A percentile compares a stretch with the other conserved stretches of the same genome.
Evolutionary conservation across 2,888 invertebrate genomes (phyloP).

Genomic region (Rhynchonema sp.): DNA sequence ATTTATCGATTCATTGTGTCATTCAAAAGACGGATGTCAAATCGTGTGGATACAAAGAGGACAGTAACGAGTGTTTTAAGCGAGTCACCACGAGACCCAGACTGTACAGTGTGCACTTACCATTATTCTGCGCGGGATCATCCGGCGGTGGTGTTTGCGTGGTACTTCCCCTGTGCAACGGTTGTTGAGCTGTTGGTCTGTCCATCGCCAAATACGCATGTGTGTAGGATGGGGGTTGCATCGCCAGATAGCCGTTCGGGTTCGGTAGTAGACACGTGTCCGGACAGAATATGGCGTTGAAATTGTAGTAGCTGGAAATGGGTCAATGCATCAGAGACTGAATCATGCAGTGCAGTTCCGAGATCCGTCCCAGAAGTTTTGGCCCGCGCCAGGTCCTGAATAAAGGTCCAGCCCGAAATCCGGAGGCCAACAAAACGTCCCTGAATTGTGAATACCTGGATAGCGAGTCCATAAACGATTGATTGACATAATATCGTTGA

Average conservation of each 20-base stretch:
- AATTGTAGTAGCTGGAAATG: not conserved
- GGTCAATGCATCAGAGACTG: too few species aligned
- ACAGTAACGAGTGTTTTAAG: too few species aligned
- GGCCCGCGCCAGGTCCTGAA: not conserved
- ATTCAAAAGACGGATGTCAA: too few species aligned
- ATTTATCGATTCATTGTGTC: too few species aligned
- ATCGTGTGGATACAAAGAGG: too few species aligned
- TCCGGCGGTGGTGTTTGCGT: not conserved
- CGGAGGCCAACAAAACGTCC: not conserved
- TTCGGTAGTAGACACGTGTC: not conserved
- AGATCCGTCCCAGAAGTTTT: not conserved
- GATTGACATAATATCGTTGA: not conserved
- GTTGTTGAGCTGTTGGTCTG: not conserved
- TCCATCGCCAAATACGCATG: not conserved
- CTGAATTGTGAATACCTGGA: too few species aligned
- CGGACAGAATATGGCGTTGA: not conserved
- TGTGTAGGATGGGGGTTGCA: not conserved
- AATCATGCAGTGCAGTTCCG: not conserved
- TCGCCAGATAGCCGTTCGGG: not conserved
- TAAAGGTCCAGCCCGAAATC: not conserved
- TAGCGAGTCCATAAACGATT: not conserved
- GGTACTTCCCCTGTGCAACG: too few species aligned
- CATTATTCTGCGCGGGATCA: not conserved
- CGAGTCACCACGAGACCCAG: too few species aligned
- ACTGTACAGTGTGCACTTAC: too few species aligned